Percentiles rank a stretch among this genome's conserved stretches.
Conservation (phyloP, 2,113 vertebrate species). For the Cygnus atratus region DNA sequence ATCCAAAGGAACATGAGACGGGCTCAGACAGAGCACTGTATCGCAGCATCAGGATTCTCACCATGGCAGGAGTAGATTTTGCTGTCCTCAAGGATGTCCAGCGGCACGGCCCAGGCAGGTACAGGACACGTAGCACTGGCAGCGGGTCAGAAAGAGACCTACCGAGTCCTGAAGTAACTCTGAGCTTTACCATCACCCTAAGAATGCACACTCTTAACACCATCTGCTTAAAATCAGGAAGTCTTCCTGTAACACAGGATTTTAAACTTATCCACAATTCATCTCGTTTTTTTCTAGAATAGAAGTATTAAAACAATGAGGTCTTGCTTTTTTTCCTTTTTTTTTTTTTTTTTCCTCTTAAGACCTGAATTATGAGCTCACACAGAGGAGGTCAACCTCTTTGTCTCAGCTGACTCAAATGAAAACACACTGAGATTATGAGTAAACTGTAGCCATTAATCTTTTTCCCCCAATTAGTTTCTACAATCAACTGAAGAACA, state of each 20-base stretch:
- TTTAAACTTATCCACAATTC: neutral
- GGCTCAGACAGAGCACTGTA: neutral
- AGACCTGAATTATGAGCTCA: neutral
- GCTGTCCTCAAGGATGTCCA: neutral
- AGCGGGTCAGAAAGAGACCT: neutral
- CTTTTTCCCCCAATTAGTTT: neutral
- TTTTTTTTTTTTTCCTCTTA: neutral
- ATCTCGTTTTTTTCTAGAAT: neutral
- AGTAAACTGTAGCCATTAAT: neutral
- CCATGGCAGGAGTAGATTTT: neutral
- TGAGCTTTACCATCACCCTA: neutral
- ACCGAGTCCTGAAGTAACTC: neutral
- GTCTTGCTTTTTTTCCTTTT: neutral
- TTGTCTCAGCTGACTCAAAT: neutral
- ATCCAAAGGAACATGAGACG: conserved; percentile 16
- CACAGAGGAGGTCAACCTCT: neutral
- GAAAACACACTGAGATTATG: neutral
- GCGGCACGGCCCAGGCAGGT: neutral
- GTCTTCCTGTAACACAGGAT: neutral
- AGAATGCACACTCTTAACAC: neutral
- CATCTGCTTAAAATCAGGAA: neutral
- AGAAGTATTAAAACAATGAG: neutral
- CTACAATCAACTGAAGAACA: conserved; percentile 8
- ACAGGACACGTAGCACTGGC: neutral
- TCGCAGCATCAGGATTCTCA: neutral